These are phyloP conservation scores for Ormyrus nitidulus DNA, from an alignment of 2,888 invertebrate genomes.

Conservation along the genomic window DNA sequence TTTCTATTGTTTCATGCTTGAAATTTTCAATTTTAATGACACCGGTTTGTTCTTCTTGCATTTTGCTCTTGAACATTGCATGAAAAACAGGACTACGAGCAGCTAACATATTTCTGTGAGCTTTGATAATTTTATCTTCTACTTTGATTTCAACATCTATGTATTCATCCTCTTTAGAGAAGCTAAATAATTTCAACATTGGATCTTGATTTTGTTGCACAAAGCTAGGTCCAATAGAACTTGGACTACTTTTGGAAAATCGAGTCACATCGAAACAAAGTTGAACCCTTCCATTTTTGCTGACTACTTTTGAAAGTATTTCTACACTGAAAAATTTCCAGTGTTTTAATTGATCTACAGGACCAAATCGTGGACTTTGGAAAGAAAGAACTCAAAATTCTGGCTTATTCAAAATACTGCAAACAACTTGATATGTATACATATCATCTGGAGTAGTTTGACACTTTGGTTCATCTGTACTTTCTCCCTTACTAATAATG, in stretches of 20 bases:
- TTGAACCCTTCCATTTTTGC: slow-evolving; percentile 35
- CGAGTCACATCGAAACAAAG: slow-evolving; percentile 38
- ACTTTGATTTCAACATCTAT: background rate
- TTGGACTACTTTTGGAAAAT: too few relatives aligned
- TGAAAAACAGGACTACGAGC: slow-evolving; percentile 14
- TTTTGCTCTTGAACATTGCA: slow-evolving; percentile 5
- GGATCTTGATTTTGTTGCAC: background rate
- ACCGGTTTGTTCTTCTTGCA: slow-evolving; percentile 36
- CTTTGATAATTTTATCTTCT: background rate
- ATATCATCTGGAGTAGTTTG: background rate
- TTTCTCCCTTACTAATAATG: too few relatives aligned
- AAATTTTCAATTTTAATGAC: slow-evolving; percentile 40
- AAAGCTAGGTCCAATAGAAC: slow-evolving; percentile 12
- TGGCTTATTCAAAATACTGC: slow-evolving; percentile 46
- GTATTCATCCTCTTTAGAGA: background rate
- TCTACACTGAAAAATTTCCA: slow-evolving; percentile 41
- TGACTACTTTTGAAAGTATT: slow-evolving; percentile 26
- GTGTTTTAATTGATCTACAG: slow-evolving; percentile 38
- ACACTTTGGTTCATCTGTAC: too few relatives aligned
- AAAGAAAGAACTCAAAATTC: slow-evolving; percentile 44
- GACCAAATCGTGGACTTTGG: slow-evolving; percentile 39
- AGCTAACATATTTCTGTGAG: slow-evolving; percentile 11
- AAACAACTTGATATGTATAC: slow-evolving; percentile 45
- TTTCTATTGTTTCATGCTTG: slow-evolving; percentile 31
- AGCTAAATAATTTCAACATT: too few relatives aligned